phyloP scores from a whole-genome alignment of 2,797 vertebrate species.

The Neostethus bicornis region DNA sequence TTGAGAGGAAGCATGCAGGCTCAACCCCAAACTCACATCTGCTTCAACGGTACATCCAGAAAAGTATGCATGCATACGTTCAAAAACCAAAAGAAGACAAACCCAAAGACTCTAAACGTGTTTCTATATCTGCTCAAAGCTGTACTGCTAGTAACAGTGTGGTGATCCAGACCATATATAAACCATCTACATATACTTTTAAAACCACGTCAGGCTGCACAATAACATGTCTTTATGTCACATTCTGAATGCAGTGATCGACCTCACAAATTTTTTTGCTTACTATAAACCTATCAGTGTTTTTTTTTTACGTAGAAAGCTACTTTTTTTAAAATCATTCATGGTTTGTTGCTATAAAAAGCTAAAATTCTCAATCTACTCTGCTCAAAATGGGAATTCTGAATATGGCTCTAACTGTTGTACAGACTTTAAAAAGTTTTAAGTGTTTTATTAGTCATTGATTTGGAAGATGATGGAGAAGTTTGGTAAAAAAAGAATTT shows the following conservation, averaged over 20 bases:
- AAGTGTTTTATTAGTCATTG: no score
- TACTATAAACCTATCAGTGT: conserved; percentile 8
- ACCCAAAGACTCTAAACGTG: conserved; percentile 44
- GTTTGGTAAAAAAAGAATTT: no score
- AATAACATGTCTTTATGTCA: conserved; percentile 23
- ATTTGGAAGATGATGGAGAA: no score
- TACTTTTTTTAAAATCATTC: no score
- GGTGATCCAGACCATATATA: conserved; percentile 14
- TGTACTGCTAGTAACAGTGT: conserved; percentile 11
- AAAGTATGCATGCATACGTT: conserved; percentile 56
- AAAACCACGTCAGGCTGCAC: conserved; percentile 36
- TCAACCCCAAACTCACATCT: conserved; percentile 40
- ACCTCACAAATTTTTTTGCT: background rate
- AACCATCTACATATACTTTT: conserved; percentile 11
- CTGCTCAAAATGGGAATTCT: background rate
- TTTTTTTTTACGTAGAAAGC: conserved; percentile 4
- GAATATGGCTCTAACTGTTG: background rate
- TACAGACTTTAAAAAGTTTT: background rate
- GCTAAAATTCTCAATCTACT: no score
- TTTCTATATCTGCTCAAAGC: conserved; percentile 17
- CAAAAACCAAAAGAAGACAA: conserved; percentile 24
- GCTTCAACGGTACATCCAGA: conserved; percentile 29
- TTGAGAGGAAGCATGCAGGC: conserved; percentile 53
- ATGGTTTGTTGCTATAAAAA: no score
- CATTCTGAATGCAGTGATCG: conserved; percentile 23